These are phyloP conservation scores for Schizopygopsis malacanthus DNA, from an alignment of 2,797 vertebrate genomes.

Conservation along the genomic window DNA sequence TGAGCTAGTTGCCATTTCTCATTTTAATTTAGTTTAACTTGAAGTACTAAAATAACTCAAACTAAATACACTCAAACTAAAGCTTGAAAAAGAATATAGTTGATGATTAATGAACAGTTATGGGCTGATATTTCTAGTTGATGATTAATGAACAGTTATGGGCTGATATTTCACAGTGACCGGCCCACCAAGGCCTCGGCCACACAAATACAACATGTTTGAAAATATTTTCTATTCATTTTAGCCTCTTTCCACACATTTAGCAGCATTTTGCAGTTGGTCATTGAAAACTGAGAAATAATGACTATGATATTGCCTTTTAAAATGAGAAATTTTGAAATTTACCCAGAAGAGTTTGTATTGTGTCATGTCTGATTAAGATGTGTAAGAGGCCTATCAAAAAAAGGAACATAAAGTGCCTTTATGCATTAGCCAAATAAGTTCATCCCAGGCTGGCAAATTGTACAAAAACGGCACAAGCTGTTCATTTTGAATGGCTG, in stretches of 20 bases:
- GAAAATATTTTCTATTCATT: not conserved
- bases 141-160: not conserved
- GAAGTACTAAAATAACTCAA: not conserved
- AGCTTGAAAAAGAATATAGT: not conserved
- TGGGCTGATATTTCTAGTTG: not conserved
- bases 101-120: not conserved
- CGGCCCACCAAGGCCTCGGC: no score
- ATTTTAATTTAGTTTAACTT: not conserved
- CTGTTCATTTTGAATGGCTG: constrained; percentile 14
- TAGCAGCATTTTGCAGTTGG: not conserved
- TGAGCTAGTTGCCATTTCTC: no score
- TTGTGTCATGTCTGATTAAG: not conserved
- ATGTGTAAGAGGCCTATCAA: not conserved
- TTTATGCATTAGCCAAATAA: not conserved
- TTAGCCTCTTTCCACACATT: not conserved
- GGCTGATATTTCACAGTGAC: not conserved
- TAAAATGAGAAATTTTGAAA: not conserved
- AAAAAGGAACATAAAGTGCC: not conserved
- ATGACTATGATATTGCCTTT: not conserved
- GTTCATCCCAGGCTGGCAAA: constrained; percentile 3
- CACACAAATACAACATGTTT: not conserved
- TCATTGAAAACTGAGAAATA: not conserved
- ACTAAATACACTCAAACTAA: not conserved
- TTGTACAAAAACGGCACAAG: constrained; percentile 35
- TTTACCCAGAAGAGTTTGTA: not conserved